Evolutionary conservation across 2,888 invertebrate species (phyloP).

Genomic region (Xestia ashworthii): DNA sequence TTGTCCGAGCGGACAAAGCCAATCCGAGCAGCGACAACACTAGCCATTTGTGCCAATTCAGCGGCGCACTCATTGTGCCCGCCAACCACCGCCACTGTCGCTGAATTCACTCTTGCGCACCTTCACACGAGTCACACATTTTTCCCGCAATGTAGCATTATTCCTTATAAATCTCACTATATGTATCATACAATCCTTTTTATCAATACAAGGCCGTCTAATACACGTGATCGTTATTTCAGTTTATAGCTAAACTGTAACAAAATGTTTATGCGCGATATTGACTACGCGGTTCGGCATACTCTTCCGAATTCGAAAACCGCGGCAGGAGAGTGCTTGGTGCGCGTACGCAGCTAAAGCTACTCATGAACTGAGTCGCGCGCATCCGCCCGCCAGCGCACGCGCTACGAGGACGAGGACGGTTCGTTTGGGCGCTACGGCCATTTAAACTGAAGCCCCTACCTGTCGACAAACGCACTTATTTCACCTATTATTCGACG

Average conservation of each 20-base stretch:
- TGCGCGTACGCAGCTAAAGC: constrained; percentile 87
- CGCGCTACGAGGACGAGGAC: constrained; percentile 78
- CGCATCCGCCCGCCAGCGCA: constrained; percentile 73
- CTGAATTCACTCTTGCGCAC: constrained; percentile 78
- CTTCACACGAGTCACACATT: constrained; percentile 76
- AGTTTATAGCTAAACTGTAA: constrained; percentile 44
- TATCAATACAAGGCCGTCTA: constrained; percentile 17
- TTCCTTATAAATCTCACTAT: constrained; percentile 58
- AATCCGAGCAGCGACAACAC: constrained; percentile 89
- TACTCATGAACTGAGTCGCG: constrained; percentile 80
- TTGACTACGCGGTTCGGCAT: constrained; percentile 74
- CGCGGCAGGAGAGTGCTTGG: constrained; percentile 64
- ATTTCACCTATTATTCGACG: constrained; percentile 59
- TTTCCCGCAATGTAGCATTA: constrained; percentile 70
- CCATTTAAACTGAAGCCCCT: constrained; percentile 76
- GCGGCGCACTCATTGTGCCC: constrained; percentile 87
- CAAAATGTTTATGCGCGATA: constrained; percentile 50
- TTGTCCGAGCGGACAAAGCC: constrained; percentile 90
- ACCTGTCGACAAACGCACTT: constrained; percentile 76
- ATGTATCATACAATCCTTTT: constrained; percentile 46
- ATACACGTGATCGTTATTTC: constrained; percentile 31
- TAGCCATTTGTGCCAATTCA: constrained; percentile 90
- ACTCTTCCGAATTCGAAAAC: constrained; percentile 71
- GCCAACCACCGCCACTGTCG: constrained; percentile 72
- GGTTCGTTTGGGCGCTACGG: constrained; percentile 86